These are phyloP conservation scores for Caenorhabditis plicata DNA, from an alignment of 2,888 invertebrate genomes.

Conservation along the genomic window DNA sequence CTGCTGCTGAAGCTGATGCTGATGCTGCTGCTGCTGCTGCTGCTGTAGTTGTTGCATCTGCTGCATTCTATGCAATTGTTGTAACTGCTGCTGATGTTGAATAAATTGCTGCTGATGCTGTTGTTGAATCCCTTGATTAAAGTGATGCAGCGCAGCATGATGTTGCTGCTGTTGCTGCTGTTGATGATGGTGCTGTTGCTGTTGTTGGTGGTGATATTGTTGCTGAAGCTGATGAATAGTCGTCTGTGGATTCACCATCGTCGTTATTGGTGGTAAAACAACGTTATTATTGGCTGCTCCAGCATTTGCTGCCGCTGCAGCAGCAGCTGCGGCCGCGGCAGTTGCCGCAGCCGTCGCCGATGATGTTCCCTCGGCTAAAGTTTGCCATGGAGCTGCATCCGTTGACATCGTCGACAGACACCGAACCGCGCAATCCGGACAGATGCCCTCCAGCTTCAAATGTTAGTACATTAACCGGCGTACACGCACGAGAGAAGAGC, in stretches of 20 bases:
- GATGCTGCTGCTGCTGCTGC: neutral
- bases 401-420: slow-evolving; percentile 34
- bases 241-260: too few relatives aligned
- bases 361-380: slow-evolving; percentile 15
- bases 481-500: too few relatives aligned
- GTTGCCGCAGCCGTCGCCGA: slow-evolving; percentile 6
- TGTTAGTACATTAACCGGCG: too few relatives aligned
- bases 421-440: slow-evolving; percentile 35
- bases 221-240: slow-evolving; percentile 13
- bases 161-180: slow-evolving; percentile 3
- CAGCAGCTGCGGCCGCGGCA: neutral
- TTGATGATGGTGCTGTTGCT: slow-evolving; percentile 1
- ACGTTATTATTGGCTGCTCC: neutral
- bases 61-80: neutral
- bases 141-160: too few relatives aligned
- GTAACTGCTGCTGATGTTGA: neutral
- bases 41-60: neutral
- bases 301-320: slow-evolving; percentile 1
- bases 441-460: slow-evolving; percentile 46
- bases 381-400: slow-evolving; percentile 24
- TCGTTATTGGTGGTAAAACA: neutral
- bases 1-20: slow-evolving; percentile 1
- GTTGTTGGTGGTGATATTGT: slow-evolving; percentile 5
- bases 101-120: slow-evolving; percentile 1
- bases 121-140: too few relatives aligned